phyloP scores from a whole-genome alignment of 2,113 vertebrate species.

The Oncorhynchus kisutch region DNA sequence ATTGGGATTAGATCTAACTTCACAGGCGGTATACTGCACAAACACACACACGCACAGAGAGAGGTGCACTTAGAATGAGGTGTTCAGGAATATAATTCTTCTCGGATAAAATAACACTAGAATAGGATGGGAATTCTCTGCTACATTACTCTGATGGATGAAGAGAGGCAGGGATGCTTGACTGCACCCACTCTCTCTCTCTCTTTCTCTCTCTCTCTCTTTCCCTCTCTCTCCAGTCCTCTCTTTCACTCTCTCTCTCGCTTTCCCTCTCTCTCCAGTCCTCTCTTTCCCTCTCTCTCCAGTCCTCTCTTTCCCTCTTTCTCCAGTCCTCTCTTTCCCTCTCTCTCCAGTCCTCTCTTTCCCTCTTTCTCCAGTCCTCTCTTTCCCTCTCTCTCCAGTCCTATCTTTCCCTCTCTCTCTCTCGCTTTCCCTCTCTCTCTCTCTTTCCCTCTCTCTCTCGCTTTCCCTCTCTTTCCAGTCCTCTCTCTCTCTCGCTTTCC shows the following conservation, averaged over 20 bases:
- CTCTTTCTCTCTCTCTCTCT: neutral
- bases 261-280: neutral
- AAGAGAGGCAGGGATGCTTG: slow-evolving; percentile 13
- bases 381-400: too few relatives aligned
- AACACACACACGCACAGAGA: too few relatives aligned
- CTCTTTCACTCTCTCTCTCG: too few relatives aligned
- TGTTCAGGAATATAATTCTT: slow-evolving; percentile 20
- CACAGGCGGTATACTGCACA: slow-evolving; percentile 23
- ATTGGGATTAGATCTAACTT: slow-evolving; percentile 60
- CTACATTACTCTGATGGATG: neutral
- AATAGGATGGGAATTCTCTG: neutral
- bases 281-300: neutral
- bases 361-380: too few relatives aligned
- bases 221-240: neutral
- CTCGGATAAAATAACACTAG: slow-evolving; percentile 15
- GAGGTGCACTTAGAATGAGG: slow-evolving; percentile 1
- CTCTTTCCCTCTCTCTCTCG: too few relatives aligned
- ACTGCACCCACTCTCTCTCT: too few relatives aligned
- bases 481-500: too few relatives aligned
- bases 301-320: too few relatives aligned
- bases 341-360: too few relatives aligned
- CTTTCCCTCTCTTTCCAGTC: too few relatives aligned
- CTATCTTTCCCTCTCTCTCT: too few relatives aligned
- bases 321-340: neutral
- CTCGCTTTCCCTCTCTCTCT: too few relatives aligned